Conservation (phyloP, 1,140 invertebrate species). For the Pseudomyrmex sp. region DNA sequence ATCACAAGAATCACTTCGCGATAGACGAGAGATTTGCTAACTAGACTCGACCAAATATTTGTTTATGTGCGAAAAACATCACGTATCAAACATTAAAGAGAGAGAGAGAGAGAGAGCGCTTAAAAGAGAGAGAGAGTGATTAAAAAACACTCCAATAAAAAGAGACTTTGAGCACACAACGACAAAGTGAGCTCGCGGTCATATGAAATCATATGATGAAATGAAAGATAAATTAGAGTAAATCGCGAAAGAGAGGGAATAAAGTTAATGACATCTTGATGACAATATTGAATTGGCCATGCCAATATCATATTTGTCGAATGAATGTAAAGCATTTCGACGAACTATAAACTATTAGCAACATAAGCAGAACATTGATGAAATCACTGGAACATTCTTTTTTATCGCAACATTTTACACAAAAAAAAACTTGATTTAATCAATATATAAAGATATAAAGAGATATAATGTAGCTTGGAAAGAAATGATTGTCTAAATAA, state of each 20-base stretch:
- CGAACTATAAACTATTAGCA: not conserved
- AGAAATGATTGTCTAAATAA: not conserved
- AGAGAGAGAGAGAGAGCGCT: not conserved
- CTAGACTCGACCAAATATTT: constrained; percentile 54
- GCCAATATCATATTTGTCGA: not conserved
- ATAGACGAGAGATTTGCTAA: constrained; percentile 35
- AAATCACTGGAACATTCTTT: not conserved
- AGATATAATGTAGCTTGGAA: not conserved
- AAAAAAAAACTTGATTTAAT: not conserved
- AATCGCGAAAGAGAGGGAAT: constrained; percentile 3
- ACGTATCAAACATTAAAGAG: constrained; percentile 51
- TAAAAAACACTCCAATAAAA: not conserved
- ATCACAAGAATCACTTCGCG: constrained; percentile 36
- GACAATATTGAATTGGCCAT: not conserved
- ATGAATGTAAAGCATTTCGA: not conserved
- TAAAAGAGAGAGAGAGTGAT: too few relatives aligned
- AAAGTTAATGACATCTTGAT: constrained; percentile 8
- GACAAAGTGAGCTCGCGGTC: not conserved
- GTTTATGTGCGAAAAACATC: constrained; percentile 47
- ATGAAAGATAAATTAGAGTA: constrained; percentile 30
- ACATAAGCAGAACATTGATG: not conserved
- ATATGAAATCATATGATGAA: constrained; percentile 14
- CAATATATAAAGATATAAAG: too few relatives aligned
- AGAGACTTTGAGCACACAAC: not conserved
- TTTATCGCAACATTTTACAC: not conserved